A percentile compares a stretch with the other conserved stretches of the same genome.
These are phyloP conservation scores for Setophaga coronata DNA, from an alignment of 2,113 vertebrate genomes.

Conservation along the genomic window DNA sequence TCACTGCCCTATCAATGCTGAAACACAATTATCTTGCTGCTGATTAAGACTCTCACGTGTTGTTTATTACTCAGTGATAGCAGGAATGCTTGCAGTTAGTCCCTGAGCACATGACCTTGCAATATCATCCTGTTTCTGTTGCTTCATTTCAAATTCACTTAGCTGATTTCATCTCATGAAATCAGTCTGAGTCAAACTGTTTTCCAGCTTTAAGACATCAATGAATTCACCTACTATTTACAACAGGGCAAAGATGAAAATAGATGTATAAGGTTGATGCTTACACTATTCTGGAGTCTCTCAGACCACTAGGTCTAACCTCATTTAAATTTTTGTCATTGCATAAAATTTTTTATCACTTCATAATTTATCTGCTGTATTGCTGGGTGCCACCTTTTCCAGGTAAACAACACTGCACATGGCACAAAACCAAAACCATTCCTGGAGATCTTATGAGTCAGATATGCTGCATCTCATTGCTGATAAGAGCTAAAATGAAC, in stretches of 20 bases:
- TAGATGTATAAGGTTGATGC: background rate
- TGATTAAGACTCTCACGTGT: background rate
- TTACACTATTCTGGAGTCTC: background rate
- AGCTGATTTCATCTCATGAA: background rate
- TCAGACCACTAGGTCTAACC: background rate
- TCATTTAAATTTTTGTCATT: background rate
- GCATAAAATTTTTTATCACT: background rate
- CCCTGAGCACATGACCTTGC: background rate
- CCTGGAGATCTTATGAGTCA: background rate
- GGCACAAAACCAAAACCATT: background rate
- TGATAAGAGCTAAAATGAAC: background rate
- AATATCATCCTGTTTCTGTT: background rate
- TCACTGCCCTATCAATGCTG: background rate
- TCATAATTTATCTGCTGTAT: background rate
- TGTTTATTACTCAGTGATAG: background rate
- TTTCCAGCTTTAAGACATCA: background rate
- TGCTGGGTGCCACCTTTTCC: rapidly evolving
- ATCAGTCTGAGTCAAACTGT: background rate
- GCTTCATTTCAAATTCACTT: background rate
- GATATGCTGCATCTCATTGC: background rate
- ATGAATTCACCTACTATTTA: background rate
- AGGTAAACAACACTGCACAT: background rate
- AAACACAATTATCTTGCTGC: background rate
- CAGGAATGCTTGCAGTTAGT: background rate
- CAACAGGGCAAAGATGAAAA: background rate